phyloP scores from a whole-genome alignment of 2,888 invertebrate species.

The Heliconius sara region DNA sequence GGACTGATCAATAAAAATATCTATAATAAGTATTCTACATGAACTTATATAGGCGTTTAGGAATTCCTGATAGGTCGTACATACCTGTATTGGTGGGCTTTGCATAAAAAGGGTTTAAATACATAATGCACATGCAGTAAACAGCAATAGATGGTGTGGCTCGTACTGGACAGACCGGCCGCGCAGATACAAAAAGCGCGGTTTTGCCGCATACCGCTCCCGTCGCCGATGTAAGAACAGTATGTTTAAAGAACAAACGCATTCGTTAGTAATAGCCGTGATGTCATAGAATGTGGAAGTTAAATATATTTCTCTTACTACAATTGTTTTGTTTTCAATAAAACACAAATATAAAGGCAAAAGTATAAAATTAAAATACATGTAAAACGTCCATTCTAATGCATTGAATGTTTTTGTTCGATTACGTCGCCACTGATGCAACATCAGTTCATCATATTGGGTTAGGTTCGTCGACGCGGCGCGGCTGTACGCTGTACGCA shows the following conservation, averaged over 20 bases:
- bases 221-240: constrained; percentile 28
- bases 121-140: constrained; percentile 48
- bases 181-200: constrained; percentile 33
- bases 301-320: background rate
- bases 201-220: constrained; percentile 41
- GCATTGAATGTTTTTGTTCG: background rate
- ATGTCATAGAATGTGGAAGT: background rate
- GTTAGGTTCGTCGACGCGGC: constrained; percentile 21
- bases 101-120: constrained; percentile 42
- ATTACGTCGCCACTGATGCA: constrained; percentile 4
- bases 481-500: background rate
- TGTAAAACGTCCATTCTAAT: background rate
- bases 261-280: constrained; percentile 6
- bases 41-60: constrained; percentile 25
- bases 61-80: constrained; percentile 27
- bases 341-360: no score
- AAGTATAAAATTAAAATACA: no score
- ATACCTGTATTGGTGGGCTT: constrained; percentile 36
- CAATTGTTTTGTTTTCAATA: background rate
- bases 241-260: constrained; percentile 21
- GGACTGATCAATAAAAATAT: constrained; percentile 38
- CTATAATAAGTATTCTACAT: constrained; percentile 24
- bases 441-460: constrained; percentile 3
- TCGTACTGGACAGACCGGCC: constrained; percentile 25
- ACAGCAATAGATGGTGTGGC: constrained; percentile 45